Percentiles rank a stretch among this genome's conserved stretches.
Evolutionary conservation across 2,797 vertebrate species (phyloP).

Genomic region (Sitta carolinensis): DNA sequence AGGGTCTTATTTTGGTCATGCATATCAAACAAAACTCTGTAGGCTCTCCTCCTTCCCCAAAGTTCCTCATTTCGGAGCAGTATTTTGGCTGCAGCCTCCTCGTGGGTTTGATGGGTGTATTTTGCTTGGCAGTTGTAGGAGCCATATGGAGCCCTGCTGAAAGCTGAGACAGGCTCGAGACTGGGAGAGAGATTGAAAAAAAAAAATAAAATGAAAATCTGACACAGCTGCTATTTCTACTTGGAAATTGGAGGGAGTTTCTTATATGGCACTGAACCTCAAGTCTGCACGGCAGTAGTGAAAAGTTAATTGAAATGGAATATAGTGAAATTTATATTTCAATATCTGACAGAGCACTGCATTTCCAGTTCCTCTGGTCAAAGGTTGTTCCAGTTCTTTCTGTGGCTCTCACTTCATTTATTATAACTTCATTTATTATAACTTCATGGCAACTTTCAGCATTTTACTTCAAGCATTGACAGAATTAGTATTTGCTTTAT

Average conservation of each 20-base stretch:
- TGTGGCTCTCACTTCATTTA: background rate
- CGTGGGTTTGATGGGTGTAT: background rate
- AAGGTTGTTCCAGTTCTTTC: background rate
- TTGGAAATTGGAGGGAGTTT: background rate
- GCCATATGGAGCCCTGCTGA: background rate
- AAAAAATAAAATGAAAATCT: background rate
- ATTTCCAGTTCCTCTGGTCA: background rate
- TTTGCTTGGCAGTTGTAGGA: conserved; percentile 7
- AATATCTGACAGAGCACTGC: background rate
- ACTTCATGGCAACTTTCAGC: background rate
- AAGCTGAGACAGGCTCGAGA: conserved; percentile 17
- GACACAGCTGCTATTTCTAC: background rate
- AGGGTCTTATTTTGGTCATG: background rate
- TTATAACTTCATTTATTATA: background rate
- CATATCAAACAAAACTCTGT: background rate
- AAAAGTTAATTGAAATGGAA: background rate
- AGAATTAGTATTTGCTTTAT: background rate
- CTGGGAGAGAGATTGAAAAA: background rate
- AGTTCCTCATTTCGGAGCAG: background rate
- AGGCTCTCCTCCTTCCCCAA: background rate
- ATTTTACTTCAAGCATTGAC: background rate
- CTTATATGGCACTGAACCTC: background rate
- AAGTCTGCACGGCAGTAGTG: background rate
- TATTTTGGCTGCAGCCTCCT: background rate
- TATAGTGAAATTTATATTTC: background rate